Conservation (phyloP, 2,113 vertebrate genomes). For the Apodemus sylvaticus region DNA sequence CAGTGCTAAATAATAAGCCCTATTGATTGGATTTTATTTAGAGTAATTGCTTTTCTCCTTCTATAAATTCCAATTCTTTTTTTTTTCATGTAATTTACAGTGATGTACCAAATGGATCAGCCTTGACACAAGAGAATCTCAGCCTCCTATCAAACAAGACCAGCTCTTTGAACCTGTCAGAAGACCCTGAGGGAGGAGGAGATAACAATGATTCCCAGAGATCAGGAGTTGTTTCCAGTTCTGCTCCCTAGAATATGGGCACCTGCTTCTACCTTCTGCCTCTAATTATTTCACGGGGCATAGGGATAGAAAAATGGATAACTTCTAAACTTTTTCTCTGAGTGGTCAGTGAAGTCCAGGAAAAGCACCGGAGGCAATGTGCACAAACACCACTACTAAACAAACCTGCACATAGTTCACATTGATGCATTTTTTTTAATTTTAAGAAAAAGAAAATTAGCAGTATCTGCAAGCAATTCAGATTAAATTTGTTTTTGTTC, state of each 20-base stretch:
- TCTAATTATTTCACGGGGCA: slow-evolving; percentile 56
- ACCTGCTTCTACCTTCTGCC: slow-evolving; percentile 49
- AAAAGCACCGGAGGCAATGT: slow-evolving; percentile 86
- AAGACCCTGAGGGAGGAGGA: slow-evolving; percentile 88
- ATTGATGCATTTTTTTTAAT: slow-evolving; percentile 91
- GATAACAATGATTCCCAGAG: slow-evolving; percentile 91
- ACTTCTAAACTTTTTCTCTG: slow-evolving; percentile 71
- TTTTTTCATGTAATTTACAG: slow-evolving; percentile 78
- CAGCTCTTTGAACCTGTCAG: slow-evolving; percentile 90
- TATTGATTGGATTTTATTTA: slow-evolving; percentile 28
- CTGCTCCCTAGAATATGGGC: slow-evolving; percentile 86
- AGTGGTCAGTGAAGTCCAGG: slow-evolving; percentile 77
- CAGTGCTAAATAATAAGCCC: background rate
- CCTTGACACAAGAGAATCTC: slow-evolving; percentile 91
- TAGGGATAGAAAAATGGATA: slow-evolving; percentile 51
- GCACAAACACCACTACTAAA: slow-evolving; percentile 89
- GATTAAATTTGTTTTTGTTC: slow-evolving; percentile 93
- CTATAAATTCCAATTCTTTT: slow-evolving; percentile 21
- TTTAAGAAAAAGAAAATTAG: slow-evolving; percentile 92
- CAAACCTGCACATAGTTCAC: slow-evolving; percentile 91
- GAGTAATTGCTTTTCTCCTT: slow-evolving; percentile 26
- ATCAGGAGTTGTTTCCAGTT: slow-evolving; percentile 88
- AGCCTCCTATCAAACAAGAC: slow-evolving; percentile 93
- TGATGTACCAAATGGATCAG: slow-evolving; percentile 95
- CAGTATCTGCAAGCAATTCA: slow-evolving; percentile 94